Percentiles rank a stretch among this genome's conserved stretches.
phyloP scores from a whole-genome alignment of 2,888 invertebrate species.

The Gari tellinella region DNA sequence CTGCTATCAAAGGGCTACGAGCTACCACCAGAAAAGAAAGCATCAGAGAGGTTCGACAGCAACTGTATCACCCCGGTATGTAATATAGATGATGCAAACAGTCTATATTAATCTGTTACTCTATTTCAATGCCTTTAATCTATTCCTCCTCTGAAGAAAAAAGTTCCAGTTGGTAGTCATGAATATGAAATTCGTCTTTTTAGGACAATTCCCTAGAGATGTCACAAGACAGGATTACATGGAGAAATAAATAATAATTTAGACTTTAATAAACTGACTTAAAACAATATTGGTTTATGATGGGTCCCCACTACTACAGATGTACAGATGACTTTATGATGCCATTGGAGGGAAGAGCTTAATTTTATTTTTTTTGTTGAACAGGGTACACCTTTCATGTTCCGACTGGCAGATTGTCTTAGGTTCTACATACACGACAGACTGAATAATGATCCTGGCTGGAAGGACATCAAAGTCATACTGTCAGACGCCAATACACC shows the following conservation, averaged over 20 bases:
- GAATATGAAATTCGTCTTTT: background rate
- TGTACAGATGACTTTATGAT: no score
- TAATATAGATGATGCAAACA: no score
- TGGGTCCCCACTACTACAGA: background rate
- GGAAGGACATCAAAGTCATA: constrained; percentile 95
- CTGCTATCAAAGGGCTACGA: constrained; percentile 84
- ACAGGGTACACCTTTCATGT: constrained; percentile 98
- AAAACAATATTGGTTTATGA: no score
- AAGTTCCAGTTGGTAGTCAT: background rate
- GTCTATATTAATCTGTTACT: no score
- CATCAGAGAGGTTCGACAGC: constrained; percentile 98
- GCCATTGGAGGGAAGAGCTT: no score
- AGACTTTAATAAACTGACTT: no score
- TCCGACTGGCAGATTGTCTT: constrained; percentile 90
- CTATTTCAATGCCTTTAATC: background rate
- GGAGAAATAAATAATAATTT: no score
- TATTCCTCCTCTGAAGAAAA: no score
- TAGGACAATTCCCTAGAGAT: background rate
- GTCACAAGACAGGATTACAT: no score
- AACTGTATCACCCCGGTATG: constrained; percentile 98
- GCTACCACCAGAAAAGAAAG: constrained; percentile 90
- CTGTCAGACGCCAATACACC: constrained; percentile 98
- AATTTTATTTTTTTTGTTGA: constrained; percentile 10
- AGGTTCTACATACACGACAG: constrained; percentile 95
- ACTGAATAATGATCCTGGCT: constrained; percentile 96